Evolutionary conservation across 2,888 invertebrate genomes (phyloP).

Genomic region (Hedychridium roseum): DNA sequence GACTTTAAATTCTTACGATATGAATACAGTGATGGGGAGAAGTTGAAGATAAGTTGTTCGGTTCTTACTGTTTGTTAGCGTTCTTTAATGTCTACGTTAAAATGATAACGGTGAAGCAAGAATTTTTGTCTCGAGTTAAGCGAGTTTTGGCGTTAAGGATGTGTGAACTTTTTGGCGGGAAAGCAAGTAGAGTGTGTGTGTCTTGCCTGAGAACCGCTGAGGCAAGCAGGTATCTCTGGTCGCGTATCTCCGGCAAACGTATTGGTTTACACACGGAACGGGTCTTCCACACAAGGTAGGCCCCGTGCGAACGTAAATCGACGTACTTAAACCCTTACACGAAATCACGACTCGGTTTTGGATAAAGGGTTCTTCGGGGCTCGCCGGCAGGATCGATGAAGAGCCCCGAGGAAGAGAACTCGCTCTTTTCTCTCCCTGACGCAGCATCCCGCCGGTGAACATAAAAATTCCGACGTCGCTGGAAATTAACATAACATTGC

Average conservation of each 20-base stretch:
- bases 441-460: background rate
- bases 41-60: too few species aligned
- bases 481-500: slow-evolving; percentile 8
- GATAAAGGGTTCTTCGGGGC: slow-evolving; percentile 2
- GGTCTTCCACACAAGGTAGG: background rate
- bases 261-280: slow-evolving; percentile 1
- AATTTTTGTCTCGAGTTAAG: background rate
- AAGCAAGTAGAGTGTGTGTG: background rate
- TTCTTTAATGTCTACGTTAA: too few species aligned
- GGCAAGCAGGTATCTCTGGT: slow-evolving; percentile 3
- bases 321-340: background rate
- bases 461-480: slow-evolving; percentile 2
- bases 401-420: background rate
- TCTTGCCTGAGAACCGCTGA: slow-evolving; percentile 12
- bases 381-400: slow-evolving; percentile 3
- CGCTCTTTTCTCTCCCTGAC: background rate
- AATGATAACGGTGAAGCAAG: too few species aligned
- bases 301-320: background rate
- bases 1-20: too few species aligned
- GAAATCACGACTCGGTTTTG: background rate
- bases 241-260: slow-evolving; percentile 9
- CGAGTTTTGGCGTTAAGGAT: background rate
- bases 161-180: slow-evolving; percentile 20
- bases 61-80: too few species aligned
- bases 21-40: too few species aligned